Conservation (phyloP, 2,797 vertebrate genomes). For the Thaleichthys pacificus region DNA sequence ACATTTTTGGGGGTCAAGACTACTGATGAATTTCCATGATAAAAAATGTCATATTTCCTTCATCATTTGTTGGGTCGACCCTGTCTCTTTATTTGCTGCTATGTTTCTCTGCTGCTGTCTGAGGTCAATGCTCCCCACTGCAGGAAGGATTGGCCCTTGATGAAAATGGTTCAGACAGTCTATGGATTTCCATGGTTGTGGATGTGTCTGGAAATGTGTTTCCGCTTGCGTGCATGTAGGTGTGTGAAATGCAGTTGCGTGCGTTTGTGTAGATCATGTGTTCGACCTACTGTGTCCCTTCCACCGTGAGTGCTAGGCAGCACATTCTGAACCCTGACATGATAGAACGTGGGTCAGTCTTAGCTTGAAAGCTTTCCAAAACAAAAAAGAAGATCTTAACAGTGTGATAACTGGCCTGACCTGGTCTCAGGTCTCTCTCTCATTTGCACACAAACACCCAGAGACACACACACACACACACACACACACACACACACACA, state of each 20-base stretch:
- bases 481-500: conserved; percentile 1
- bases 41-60: too few species aligned
- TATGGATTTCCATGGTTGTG: neutral
- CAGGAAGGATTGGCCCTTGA: too few species aligned
- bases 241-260: conserved; percentile 5
- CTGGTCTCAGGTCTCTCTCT: neutral
- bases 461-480: neutral
- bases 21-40: too few species aligned
- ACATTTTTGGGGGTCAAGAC: too few species aligned
- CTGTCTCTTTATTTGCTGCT: neutral
- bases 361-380: neutral
- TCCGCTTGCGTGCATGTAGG: conserved; percentile 2
- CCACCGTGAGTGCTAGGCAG: neutral
- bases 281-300: neutral
- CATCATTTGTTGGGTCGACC: too few species aligned
- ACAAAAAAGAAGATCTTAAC: neutral
- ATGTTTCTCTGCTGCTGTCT: neutral
- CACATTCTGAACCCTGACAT: neutral
- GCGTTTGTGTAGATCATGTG: neutral
- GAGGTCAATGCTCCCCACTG: neutral
- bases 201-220: conserved; percentile 12
- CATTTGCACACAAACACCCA: neutral
- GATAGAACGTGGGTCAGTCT: neutral
- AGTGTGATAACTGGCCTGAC: neutral
- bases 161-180: neutral